These are phyloP conservation scores for Acomys russatus DNA, from an alignment of 2,797 vertebrate species.

Conservation along the genomic window DNA sequence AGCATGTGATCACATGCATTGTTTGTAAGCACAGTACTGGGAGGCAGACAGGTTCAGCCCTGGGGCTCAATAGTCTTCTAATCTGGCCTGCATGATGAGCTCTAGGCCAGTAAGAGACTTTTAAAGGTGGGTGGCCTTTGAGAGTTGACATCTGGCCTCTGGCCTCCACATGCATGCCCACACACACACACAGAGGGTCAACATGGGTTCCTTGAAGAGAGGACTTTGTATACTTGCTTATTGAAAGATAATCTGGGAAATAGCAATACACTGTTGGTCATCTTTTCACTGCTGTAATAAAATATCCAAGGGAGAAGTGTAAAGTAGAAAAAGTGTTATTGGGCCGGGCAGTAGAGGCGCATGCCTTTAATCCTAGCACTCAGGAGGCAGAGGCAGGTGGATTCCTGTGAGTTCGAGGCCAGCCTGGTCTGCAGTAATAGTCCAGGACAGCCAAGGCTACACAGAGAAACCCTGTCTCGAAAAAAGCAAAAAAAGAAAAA, in stretches of 20 bases:
- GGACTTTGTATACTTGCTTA: constrained; percentile 3
- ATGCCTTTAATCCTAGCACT: too few relatives aligned
- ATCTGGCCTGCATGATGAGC: background rate
- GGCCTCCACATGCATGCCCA: background rate
- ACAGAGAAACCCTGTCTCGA: too few relatives aligned
- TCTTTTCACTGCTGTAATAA: background rate
- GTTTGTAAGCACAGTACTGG: background rate
- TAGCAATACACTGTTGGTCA: background rate
- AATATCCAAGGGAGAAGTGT: background rate
- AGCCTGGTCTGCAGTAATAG: too few relatives aligned
- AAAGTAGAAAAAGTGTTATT: background rate
- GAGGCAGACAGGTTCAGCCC: background rate
- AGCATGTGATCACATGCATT: background rate
- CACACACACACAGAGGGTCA: background rate
- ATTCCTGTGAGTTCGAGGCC: too few relatives aligned
- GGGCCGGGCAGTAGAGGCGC: too few relatives aligned
- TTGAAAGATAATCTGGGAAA: background rate
- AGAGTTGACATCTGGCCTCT: background rate
- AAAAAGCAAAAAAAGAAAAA: background rate
- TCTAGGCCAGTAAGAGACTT: background rate
- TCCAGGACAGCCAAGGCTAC: too few relatives aligned
- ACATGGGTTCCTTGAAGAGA: background rate
- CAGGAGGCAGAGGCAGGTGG: too few relatives aligned
- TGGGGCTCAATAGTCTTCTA: background rate
- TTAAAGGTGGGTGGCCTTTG: background rate